phyloP scores from a whole-genome alignment of 2,113 vertebrate species.

The Tor tambroides region DNA sequence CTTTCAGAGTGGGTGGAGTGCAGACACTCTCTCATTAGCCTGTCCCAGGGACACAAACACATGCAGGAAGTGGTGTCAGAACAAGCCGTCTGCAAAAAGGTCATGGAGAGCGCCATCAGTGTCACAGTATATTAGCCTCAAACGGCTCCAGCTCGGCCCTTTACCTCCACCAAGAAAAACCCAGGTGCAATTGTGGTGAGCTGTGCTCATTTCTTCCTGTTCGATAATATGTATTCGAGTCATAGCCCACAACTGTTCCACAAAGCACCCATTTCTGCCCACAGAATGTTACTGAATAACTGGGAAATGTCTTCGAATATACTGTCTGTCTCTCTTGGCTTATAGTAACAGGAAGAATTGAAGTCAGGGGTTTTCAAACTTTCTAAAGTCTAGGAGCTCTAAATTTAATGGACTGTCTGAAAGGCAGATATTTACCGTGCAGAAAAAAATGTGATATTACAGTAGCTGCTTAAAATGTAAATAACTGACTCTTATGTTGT shows the following conservation, averaged over 20 bases:
- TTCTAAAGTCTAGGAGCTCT: neutral
- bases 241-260: neutral
- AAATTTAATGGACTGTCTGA: neutral
- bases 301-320: neutral
- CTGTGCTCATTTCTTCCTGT: neutral
- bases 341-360: neutral
- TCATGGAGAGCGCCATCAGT: slow-evolving; percentile 74
- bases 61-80: slow-evolving; percentile 77
- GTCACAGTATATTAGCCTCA: slow-evolving; percentile 76
- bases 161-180: slow-evolving; percentile 25
- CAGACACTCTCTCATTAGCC: slow-evolving; percentile 78
- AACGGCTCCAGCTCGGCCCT: slow-evolving; percentile 40
- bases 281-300: neutral
- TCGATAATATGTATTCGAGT: neutral
- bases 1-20: slow-evolving; percentile 73
- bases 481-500: neutral
- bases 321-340: neutral
- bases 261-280: neutral
- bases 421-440: neutral
- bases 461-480: neutral
- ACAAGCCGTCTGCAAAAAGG: slow-evolving; percentile 77
- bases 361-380: neutral
- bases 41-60: slow-evolving; percentile 78
- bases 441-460: neutral
- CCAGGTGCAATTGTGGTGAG: neutral